These are phyloP conservation scores for Gobionotothen gibberifrons DNA, from an alignment of 2,797 vertebrate species.

Conservation along the genomic window DNA sequence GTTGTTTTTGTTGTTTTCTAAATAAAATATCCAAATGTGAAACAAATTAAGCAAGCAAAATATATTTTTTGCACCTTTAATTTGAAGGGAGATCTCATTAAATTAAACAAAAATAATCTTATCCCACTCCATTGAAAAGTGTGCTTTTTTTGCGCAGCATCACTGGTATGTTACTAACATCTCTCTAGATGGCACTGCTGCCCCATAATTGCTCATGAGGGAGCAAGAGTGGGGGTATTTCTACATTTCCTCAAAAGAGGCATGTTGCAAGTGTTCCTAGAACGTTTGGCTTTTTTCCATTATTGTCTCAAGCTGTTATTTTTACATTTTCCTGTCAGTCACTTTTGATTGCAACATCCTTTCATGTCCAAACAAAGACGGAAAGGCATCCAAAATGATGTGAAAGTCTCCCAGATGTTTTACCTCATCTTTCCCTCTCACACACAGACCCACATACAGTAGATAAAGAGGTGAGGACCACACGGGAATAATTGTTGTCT, in stretches of 20 bases:
- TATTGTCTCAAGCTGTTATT: conserved; percentile 22
- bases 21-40: neutral
- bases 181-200: conserved; percentile 75
- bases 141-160: neutral
- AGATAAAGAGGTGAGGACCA: neutral
- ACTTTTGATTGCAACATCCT: conserved; percentile 24
- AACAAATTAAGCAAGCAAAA: neutral
- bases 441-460: neutral
- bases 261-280: conserved; percentile 15
- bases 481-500: conserved; percentile 4
- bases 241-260: neutral
- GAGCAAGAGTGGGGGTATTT: neutral
- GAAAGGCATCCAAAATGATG: conserved; percentile 13
- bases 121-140: neutral
- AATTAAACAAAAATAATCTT: neutral
- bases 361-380: conserved; percentile 18
- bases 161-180: neutral
- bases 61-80: neutral
- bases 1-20: neutral
- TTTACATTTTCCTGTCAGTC: conserved; percentile 22
- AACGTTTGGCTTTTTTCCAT: conserved; percentile 14
- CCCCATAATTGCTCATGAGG: conserved; percentile 24
- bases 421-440: conserved; percentile 27
- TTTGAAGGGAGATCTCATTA: neutral
- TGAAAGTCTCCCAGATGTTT: conserved; percentile 68